Conservation (phyloP, 2,888 invertebrate genomes). For the Dusona sp. region DNA sequence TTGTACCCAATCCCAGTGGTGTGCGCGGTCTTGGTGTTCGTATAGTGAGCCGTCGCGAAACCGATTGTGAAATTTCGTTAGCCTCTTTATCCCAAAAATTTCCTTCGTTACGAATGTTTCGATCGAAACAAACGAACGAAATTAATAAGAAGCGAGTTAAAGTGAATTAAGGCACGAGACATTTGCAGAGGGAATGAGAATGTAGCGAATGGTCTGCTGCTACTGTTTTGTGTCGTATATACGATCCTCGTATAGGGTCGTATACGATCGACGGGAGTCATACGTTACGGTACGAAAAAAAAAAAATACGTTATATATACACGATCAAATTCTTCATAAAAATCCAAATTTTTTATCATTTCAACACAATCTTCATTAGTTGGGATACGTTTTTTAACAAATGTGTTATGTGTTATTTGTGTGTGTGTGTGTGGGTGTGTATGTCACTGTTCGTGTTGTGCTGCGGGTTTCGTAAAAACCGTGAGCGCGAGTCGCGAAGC, state of each 20-base stretch:
- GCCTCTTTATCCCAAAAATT: background rate
- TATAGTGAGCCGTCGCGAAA: background rate
- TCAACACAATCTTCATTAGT: background rate
- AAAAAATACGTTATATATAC: background rate
- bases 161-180: background rate
- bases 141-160: background rate
- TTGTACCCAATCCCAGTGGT: slow-evolving; percentile 24
- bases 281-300: slow-evolving; percentile 18
- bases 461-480: background rate
- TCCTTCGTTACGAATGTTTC: background rate
- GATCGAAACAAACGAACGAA: background rate
- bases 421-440: background rate
- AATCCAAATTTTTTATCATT: background rate
- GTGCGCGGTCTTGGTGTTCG: slow-evolving; percentile 11
- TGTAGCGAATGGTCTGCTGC: background rate
- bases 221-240: background rate
- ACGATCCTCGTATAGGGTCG: background rate
- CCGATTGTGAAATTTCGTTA: slow-evolving; percentile 1
- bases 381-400: background rate
- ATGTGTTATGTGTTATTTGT: background rate
- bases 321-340: too few species aligned
- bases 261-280: background rate
- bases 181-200: background rate
- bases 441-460: too few species aligned
- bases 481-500: background rate